Evolutionary conservation across 2,888 invertebrate genomes (phyloP), one percentile per base, ranked within the genome.

Genomic region (Gymnoscelis rufifasciata): DNA sequence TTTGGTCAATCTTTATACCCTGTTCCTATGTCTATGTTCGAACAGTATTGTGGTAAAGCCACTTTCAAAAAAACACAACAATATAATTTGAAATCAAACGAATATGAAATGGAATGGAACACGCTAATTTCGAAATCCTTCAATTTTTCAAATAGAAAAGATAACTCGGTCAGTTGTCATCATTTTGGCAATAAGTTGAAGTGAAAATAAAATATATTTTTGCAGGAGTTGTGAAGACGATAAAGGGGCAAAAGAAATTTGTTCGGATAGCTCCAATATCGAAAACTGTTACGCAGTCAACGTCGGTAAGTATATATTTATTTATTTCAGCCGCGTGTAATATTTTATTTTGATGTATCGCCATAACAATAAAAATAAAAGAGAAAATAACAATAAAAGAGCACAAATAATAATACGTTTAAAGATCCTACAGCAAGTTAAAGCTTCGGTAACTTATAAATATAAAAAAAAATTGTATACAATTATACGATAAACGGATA

Each of bases 251-350:
- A 47, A 82, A 79, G 52, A 83, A 79, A 56, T 60, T 87, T 39
- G 78, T 87, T 57, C 64, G 78, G 60, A 79, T 87, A 66, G 83
- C 84, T 27, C 83, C 86, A 1, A 57, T 76, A 51, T 61, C 14
- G 51, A 78, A 60, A 30, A 63, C 11, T 40, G 60, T 29, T 54
- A 64, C 41, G 26, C 64, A n/a, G 47, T 54, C 46, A 1, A 55
- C 36, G 30, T 23, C 68, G 59, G 84, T 84, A 60, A 74, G 82
- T 66, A 37, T 33, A 13, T 30, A 8, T 31, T 13, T 19, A 19
- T 19, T 14, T 15, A 31, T 15, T 15, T 33, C 14, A 14, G 14
- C 3, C 31, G 15, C 31, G 31, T n/a, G n/a, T n/a, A n/a, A n/a
- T n/a, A 33, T 33, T 33, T 6, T 4, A 2, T 5, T 33, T 33